Base-by-base conservation (phyloP, 2,797 vertebrate genomes). In the Oreortyx pictus region DNA sequence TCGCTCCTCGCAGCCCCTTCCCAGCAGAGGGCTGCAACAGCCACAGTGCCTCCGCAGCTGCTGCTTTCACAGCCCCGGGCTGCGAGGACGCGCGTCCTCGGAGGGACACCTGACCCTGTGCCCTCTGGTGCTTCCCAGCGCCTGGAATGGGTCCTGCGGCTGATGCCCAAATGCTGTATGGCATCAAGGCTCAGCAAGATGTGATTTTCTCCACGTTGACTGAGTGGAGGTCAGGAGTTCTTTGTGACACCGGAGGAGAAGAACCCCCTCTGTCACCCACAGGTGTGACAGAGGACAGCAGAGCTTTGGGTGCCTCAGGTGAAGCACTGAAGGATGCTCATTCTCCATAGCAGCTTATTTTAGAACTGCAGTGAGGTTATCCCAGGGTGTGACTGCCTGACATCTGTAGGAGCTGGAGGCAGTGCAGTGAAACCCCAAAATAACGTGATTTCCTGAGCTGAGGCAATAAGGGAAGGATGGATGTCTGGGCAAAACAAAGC, bases 291-390 rank as follows among this genome's bases (percentile, higher is more conserved):
- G 22, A 70, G 47, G 60, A 19, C 3, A 43, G 41, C 33, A 23
- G 68, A 70, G 37, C 14, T 76, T 14, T 0, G 0, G 5, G 27
- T 43, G 11, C 56, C 33, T 29, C 1, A 0, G 22, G 18, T 27
- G 47, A 35, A n/a, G 37, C 8, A 27, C 12, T 22, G 23, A 43
- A 54, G 43, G 60, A 15, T 11, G 61, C 9, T n/a, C 7, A 6
- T 43, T 61, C 31, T 62, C 64, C 13, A 2, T 3, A 7, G 2
- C n/a, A 14, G 60, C 14, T 31, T 46, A 41, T 41, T 41, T 41
- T 41, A 41, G 35, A 50, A 61, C 73, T n/a, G 18, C 56, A 57
- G 54, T 31, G 49, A 47, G 49, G 25, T 11, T 37, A 41, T 19
- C 41, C 37, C 11, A 16, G 57, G 0, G 22, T 14, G 7, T 23